Conservation (phyloP, 2,113 vertebrate genomes). For the Hipposideros armiger region DNA sequence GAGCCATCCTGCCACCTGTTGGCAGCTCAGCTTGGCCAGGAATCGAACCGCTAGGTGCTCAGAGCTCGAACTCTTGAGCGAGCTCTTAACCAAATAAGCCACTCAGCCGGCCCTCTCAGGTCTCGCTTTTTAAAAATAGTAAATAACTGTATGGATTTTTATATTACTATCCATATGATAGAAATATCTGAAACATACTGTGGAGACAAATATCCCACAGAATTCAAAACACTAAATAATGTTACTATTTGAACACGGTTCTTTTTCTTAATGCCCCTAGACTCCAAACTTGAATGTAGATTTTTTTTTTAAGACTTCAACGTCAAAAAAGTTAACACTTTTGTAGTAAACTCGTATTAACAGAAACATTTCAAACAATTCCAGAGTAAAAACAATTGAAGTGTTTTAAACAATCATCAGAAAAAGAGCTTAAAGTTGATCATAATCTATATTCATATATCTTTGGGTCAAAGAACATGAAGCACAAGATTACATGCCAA, state of each 20-base stretch:
- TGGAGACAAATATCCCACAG: slow-evolving; percentile 9
- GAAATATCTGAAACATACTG: neutral
- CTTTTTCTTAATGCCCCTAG: slow-evolving; percentile 44
- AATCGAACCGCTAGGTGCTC: too few relatives aligned
- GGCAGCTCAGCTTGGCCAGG: too few relatives aligned
- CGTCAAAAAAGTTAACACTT: slow-evolving; percentile 48
- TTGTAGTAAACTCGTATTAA: slow-evolving; percentile 26
- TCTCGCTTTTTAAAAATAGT: slow-evolving; percentile 14
- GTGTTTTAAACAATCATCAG: slow-evolving; percentile 45
- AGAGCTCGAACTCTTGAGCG: too few relatives aligned
- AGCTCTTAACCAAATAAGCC: too few relatives aligned
- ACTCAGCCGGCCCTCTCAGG: neutral
- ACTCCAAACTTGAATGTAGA: neutral
- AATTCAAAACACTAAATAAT: slow-evolving; percentile 43
- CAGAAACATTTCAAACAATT: slow-evolving; percentile 60
- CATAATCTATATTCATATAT: neutral
- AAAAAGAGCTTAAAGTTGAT: slow-evolving; percentile 31
- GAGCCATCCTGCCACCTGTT: too few relatives aligned
- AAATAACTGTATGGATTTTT: slow-evolving; percentile 43
- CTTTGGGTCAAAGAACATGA: slow-evolving; percentile 2
- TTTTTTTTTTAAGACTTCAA: slow-evolving; percentile 12
- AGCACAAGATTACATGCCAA: neutral
- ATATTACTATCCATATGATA: neutral
- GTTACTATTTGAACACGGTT: slow-evolving; percentile 10
- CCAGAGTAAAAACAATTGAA: neutral